Evolutionary conservation across 2,888 invertebrate genomes (phyloP).

Genomic region (Busseola fusca): DNA sequence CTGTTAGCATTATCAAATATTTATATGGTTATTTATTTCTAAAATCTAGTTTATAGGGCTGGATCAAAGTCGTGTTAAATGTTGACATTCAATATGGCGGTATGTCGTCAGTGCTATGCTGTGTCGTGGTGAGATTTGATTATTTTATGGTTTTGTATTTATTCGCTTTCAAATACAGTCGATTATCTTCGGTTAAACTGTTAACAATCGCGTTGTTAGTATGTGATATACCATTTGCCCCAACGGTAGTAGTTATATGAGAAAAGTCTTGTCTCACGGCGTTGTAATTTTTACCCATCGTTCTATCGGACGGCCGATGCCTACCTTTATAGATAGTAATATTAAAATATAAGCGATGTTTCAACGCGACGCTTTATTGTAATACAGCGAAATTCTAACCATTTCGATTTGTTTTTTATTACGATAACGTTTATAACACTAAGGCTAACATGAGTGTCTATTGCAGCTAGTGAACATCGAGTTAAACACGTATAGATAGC

Average conservation of each 20-base stretch:
- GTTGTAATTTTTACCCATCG: constrained; percentile 79
- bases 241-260: constrained; percentile 61
- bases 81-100: constrained; percentile 98
- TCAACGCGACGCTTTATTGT: constrained; percentile 70
- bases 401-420: constrained; percentile 53
- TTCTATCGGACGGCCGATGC: constrained; percentile 78
- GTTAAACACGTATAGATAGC: constrained; percentile 75
- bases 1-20: constrained; percentile 59
- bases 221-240: constrained; percentile 67
- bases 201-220: constrained; percentile 63
- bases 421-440: constrained; percentile 46
- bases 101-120: constrained; percentile 98
- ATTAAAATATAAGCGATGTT: constrained; percentile 78
- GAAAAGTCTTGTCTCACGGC: constrained; percentile 68
- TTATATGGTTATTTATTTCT: constrained; percentile 62
- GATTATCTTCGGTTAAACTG: constrained; percentile 64
- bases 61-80: constrained; percentile 82
- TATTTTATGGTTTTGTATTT: constrained; percentile 77
- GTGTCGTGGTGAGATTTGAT: constrained; percentile 96
- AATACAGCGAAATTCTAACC: constrained; percentile 63
- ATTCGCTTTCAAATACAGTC: constrained; percentile 71
- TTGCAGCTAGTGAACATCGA: constrained; percentile 80
- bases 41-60: constrained; percentile 73
- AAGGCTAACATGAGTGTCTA: constrained; percentile 72
- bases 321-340: constrained; percentile 76